Evolutionary conservation across 2,797 vertebrate genomes (phyloP), one percentile per base, ranked within the genome.

Genomic region (Oreochromis mossambicus): DNA sequence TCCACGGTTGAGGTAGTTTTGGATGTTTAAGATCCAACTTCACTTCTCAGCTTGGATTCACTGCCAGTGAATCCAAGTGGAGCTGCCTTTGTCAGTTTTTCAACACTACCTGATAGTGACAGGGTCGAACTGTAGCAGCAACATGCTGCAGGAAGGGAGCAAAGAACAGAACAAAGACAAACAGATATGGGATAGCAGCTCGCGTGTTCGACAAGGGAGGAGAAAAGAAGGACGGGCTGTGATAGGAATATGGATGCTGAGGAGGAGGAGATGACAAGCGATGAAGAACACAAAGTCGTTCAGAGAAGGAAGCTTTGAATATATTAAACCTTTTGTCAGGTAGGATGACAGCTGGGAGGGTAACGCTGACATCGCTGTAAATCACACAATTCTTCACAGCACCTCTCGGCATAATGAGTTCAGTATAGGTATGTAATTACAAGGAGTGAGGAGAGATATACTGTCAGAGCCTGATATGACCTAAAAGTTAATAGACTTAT

Each of bases 91-190:
- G 89, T 91, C 89, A 91, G 92, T 88, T 81, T 79, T 89, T 87
- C 81, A 73, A 80, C 77, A 6, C 34, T 86, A 90, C 90, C 92
- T 61, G 91, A 90, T 87, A 80, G 63, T 83, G 89, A 92, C 91
- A 63, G 83, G 89, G 76, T 80, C 7, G 50, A 91, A 56, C 77
- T 17, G 68, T 79, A 41, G 78, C 78, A 51, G 84, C 83, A 76
- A 73, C 78, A 79, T 34, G 3, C 85, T 61, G 75, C 50, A 19
- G 58, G 70, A 32, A 38, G 77, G 34, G 38, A 78, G 66, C 52
- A 52, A 58, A 86, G 76, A 85, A 75, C 24, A 32, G 50, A 86
- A 87, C 82, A 87, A 82, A 89, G 86, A 58, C 87, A 86, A 70
- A 78, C 41, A 82, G 84, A 81, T 81, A 80, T 5, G 70, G 66